phyloP scores from a whole-genome alignment of 2,113 vertebrate genomes.

The Glareola pratincola region DNA sequence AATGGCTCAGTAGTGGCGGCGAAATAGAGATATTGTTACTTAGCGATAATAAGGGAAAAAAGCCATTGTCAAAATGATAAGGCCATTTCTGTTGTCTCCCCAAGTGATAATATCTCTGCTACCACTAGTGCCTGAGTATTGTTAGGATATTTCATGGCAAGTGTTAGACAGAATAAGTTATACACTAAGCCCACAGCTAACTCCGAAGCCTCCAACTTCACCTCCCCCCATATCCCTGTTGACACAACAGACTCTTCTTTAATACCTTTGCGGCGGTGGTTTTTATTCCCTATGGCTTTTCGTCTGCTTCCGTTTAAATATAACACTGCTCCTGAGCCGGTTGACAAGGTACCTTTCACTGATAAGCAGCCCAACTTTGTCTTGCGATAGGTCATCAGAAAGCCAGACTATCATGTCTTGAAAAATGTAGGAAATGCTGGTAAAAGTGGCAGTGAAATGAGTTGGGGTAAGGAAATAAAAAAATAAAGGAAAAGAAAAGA shows the following conservation, averaged over 20 bases:
- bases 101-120: slow-evolving; percentile 68
- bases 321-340: background rate
- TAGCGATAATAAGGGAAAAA: slow-evolving; percentile 61
- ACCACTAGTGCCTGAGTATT: slow-evolving; percentile 38
- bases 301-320: slow-evolving; percentile 19
- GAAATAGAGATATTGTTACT: slow-evolving; percentile 69
- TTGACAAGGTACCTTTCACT: slow-evolving; percentile 56
- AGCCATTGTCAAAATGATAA: slow-evolving; percentile 69
- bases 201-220: background rate
- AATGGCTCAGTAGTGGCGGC: slow-evolving; percentile 10
- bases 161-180: slow-evolving; percentile 59
- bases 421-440: slow-evolving; percentile 27
- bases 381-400: background rate
- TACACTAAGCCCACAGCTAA: slow-evolving; percentile 56
- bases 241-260: slow-evolving; percentile 11
- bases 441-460: slow-evolving; percentile 29
- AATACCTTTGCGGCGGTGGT: slow-evolving; percentile 10
- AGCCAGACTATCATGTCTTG: slow-evolving; percentile 21
- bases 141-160: slow-evolving; percentile 67
- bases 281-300: slow-evolving; percentile 47
- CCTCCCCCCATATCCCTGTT: background rate
- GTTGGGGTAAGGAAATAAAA: background rate
- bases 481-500: background rate
- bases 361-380: slow-evolving; percentile 53
- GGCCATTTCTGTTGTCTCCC: slow-evolving; percentile 66